phyloP scores from a whole-genome alignment of 2,113 vertebrate species.

The Sorex araneus region DNA sequence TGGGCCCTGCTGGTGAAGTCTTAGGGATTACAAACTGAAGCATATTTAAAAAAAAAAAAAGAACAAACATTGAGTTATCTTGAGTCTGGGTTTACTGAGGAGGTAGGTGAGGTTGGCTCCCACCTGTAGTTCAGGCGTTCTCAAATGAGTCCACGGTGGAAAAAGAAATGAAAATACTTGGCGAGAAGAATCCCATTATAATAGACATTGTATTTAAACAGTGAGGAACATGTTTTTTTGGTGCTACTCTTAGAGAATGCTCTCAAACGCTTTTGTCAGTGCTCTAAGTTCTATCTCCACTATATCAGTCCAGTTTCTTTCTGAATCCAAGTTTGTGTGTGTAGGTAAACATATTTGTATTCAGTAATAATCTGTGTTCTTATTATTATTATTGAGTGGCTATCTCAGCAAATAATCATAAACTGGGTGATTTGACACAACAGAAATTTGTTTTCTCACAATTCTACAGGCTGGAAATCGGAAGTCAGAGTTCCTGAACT shows the following conservation, averaged over 20 bases:
- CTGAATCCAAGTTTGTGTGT: neutral
- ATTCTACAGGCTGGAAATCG: neutral
- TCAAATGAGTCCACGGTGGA: no score
- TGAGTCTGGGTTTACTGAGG: no score
- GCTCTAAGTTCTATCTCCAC: neutral
- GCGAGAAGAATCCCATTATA: neutral
- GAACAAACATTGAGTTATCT: no score
- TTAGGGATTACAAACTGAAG: neutral
- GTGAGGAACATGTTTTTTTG: fast-evolving
- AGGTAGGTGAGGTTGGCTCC: no score
- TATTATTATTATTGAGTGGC: neutral
- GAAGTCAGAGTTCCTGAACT: neutral
- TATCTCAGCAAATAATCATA: neutral
- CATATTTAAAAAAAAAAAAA: no score
- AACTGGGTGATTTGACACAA: neutral
- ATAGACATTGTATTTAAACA: neutral
- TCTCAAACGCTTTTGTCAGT: neutral
- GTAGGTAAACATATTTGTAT: neutral
- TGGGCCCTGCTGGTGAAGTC: no score
- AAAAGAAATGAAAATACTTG: neutral
- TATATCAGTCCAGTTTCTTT: neutral
- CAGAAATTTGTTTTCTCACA: neutral
- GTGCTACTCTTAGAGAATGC: neutral
- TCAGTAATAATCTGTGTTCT: neutral
- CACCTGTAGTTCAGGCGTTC: no score